Conservation (phyloP, 1,140 invertebrate genomes). For the Sogatella furcifera region DNA sequence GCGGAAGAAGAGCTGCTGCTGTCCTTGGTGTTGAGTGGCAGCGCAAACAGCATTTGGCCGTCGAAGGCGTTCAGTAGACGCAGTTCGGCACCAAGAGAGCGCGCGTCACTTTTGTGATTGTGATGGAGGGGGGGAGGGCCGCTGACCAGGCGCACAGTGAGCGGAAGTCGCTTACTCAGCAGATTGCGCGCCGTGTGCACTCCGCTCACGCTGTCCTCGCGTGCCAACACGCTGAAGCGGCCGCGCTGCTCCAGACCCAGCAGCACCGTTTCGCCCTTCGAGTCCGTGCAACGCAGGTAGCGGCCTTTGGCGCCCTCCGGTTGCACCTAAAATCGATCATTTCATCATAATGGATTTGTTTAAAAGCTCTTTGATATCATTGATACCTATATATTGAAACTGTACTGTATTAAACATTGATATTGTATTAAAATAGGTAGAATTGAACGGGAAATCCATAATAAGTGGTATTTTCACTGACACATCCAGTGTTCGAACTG, state of each 20-base stretch:
- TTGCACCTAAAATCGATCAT: too few species aligned
- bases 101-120: too few species aligned
- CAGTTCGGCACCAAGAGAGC: conserved; percentile 47
- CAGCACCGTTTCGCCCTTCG: conserved; percentile 70
- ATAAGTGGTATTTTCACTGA: too few species aligned
- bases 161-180: conserved; percentile 73
- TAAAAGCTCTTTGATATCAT: too few species aligned
- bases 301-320: conserved; percentile 41
- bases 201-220: conserved; percentile 85
- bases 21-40: conserved; percentile 65
- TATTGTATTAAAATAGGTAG: too few species aligned
- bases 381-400: too few species aligned
- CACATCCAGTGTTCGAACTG: too few species aligned
- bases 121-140: too few species aligned
- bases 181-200: conserved; percentile 81
- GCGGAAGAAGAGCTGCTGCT: conserved; percentile 41
- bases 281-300: conserved; percentile 77
- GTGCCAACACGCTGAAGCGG: conserved; percentile 79
- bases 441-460: too few species aligned
- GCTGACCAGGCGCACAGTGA: conserved; percentile 74
- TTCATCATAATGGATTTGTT: too few species aligned
- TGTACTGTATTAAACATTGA: too few species aligned
- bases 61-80: conserved; percentile 73
- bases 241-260: conserved; percentile 76
- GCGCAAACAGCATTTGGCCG: conserved; percentile 70